Evolutionary conservation across 2,888 invertebrate species (phyloP).

Genomic region (Odontomyia ornata): DNA sequence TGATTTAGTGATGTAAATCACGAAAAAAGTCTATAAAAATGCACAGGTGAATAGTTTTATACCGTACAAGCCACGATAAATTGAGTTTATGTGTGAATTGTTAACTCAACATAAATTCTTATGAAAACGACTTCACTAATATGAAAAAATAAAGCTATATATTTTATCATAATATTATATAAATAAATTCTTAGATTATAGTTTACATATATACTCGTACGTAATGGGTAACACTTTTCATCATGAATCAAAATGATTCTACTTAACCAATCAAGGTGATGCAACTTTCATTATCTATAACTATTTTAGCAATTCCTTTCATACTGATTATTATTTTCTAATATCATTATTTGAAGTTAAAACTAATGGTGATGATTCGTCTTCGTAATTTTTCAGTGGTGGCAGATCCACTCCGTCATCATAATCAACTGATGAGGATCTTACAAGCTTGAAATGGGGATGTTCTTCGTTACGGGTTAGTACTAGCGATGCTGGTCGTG

Average conservation of each 20-base stretch:
- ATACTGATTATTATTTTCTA: conserved; percentile 14
- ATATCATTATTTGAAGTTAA: conserved; percentile 54
- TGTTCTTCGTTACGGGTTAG: conserved; percentile 61
- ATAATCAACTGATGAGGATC: conserved; percentile 63
- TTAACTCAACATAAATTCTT: too few relatives aligned
- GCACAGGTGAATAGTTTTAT: too few relatives aligned
- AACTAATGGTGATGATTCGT: conserved; percentile 62
- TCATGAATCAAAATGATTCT: conserved; percentile 35
- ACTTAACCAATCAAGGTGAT: conserved; percentile 3
- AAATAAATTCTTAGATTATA: conserved; percentile 9
- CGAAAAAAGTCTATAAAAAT: too few relatives aligned
- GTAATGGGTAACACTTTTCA: conserved; percentile 22
- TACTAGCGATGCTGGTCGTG: conserved; percentile 62
- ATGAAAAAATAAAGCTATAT: conserved; percentile 32
- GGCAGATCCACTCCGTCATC: conserved; percentile 60
- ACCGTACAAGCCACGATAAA: too few relatives aligned
- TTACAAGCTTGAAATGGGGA: conserved; percentile 61
- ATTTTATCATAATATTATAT: conserved; percentile 27
- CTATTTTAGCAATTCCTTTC: not conserved
- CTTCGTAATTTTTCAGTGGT: conserved; percentile 54
- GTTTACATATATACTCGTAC: not conserved
- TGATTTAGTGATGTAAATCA: too few relatives aligned
- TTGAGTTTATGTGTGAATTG: too few relatives aligned
- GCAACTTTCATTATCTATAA: conserved; percentile 5
- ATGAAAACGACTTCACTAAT: too few relatives aligned